Conservation (phyloP, 2,888 invertebrate genomes). For the Thereva nobilitata region DNA sequence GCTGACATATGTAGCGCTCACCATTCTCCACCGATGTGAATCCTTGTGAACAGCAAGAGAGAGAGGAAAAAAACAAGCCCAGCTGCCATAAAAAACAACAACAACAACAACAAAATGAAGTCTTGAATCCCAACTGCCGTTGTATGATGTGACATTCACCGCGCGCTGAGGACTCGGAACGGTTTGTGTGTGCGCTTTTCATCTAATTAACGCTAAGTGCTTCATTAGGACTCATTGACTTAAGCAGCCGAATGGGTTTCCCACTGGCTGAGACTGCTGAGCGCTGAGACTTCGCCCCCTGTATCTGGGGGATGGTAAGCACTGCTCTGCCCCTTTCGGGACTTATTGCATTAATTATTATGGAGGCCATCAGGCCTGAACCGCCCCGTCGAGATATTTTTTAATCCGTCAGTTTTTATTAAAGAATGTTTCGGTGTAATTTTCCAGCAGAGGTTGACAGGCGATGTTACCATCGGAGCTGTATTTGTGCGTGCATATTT, state of each 20-base stretch:
- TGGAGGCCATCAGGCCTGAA: too few relatives aligned
- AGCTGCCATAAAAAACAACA: neutral
- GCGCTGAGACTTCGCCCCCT: too few relatives aligned
- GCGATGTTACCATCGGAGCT: too few relatives aligned
- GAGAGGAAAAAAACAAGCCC: conserved; percentile 20
- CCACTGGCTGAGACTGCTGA: too few relatives aligned
- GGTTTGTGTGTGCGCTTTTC: conserved; percentile 35
- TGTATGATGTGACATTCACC: conserved; percentile 31
- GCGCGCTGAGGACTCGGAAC: conserved; percentile 7
- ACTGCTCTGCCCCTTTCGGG: too few relatives aligned
- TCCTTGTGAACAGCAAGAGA: neutral
- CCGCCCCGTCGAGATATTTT: too few relatives aligned
- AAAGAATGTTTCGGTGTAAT: too few relatives aligned
- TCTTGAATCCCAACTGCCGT: neutral
- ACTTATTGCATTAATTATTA: too few relatives aligned
- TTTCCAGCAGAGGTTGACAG: too few relatives aligned
- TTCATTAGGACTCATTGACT: conserved; percentile 35
- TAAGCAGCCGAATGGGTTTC: conserved; percentile 13
- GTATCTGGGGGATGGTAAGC: too few relatives aligned
- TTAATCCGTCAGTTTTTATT: too few relatives aligned
- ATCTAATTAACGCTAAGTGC: conserved; percentile 43
- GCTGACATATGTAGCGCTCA: conserved; percentile 41
- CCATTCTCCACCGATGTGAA: neutral
- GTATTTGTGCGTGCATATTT: too few relatives aligned
- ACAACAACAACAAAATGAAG: neutral